Evolutionary conservation across 2,797 vertebrate species (phyloP).

Genomic region (Neostethus bicornis): DNA sequence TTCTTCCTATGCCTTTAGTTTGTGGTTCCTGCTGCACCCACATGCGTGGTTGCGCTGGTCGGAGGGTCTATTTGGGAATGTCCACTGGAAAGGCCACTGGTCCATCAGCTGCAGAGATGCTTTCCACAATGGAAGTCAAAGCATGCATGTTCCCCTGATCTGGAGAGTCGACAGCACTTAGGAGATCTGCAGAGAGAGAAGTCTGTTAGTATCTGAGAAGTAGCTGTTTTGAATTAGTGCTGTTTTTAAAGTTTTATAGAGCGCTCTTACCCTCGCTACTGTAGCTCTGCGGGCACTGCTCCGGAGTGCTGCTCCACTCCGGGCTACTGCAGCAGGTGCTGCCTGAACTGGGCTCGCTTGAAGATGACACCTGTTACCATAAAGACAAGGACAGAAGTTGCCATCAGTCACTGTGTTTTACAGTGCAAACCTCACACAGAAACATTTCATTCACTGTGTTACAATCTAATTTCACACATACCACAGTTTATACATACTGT

Average conservation of each 20-base stretch:
- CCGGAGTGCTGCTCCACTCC: slow-evolving; percentile 90
- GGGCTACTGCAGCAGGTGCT: slow-evolving; percentile 97
- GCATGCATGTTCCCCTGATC: slow-evolving; percentile 90
- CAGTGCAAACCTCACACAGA: slow-evolving; percentile 65
- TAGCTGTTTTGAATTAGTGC: background rate
- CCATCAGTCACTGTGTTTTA: slow-evolving; percentile 81
- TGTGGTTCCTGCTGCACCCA: slow-evolving; percentile 25
- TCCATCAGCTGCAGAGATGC: slow-evolving; percentile 86
- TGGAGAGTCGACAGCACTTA: slow-evolving; percentile 81
- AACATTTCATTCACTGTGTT: slow-evolving; percentile 12
- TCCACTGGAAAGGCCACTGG: slow-evolving; percentile 82
- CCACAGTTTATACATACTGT: background rate
- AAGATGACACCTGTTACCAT: slow-evolving; percentile 84
- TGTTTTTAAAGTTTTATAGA: slow-evolving; percentile 4
- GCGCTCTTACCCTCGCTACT: slow-evolving; percentile 75
- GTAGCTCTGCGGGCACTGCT: slow-evolving; percentile 80
- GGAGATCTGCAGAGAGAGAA: slow-evolving; percentile 81
- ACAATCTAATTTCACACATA: slow-evolving; percentile 14
- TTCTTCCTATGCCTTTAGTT: slow-evolving; percentile 21
- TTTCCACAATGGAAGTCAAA: slow-evolving; percentile 92
- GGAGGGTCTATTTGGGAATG: slow-evolving; percentile 78
- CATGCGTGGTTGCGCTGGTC: slow-evolving; percentile 26
- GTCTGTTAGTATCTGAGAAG: background rate
- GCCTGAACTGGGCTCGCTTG: slow-evolving; percentile 88
- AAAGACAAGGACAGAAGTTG: slow-evolving; percentile 67